phyloP scores from a whole-genome alignment of 1,140 invertebrate species.

The Asobara japonica region DNA sequence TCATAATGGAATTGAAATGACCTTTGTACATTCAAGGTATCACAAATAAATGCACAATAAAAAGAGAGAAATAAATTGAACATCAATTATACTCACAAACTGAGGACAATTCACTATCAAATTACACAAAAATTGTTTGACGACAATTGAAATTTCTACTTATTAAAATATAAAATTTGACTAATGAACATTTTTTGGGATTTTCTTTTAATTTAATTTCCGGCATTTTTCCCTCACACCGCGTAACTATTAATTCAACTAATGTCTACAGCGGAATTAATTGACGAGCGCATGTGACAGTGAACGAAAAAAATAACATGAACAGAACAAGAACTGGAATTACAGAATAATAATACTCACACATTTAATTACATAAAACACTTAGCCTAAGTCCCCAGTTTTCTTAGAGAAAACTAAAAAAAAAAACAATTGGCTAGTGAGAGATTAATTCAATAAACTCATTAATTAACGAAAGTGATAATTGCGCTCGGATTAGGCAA shows the following conservation, averaged over 20 bases:
- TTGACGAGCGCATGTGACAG: neutral
- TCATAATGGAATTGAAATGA: neutral
- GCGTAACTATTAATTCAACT: constrained; percentile 14
- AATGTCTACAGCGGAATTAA: constrained; percentile 17
- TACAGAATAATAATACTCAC: constrained; percentile 42
- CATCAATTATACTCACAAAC: neutral
- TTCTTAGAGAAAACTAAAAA: neutral
- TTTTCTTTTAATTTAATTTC: neutral
- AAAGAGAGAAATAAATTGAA: neutral
- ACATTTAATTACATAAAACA: constrained; percentile 26
- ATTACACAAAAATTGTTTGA: neutral
- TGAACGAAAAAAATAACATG: neutral
- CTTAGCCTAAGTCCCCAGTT: neutral
- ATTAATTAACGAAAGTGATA: too few species aligned
- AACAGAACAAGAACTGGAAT: constrained; percentile 44
- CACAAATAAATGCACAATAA: neutral
- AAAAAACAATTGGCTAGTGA: neutral
- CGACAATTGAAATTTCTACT: constrained; percentile 10
- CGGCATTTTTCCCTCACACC: neutral
- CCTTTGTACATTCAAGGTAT: constrained; percentile 4
- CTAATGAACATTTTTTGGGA: too few species aligned
- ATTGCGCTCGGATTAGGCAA: too few species aligned
- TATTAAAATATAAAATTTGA: too few species aligned
- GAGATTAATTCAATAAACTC: neutral
- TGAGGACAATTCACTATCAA: neutral